Evolutionary conservation across 2,113 vertebrate genomes (phyloP), one percentile per base, ranked within the genome.

Genomic region (Gallinago paraguaiae): DNA sequence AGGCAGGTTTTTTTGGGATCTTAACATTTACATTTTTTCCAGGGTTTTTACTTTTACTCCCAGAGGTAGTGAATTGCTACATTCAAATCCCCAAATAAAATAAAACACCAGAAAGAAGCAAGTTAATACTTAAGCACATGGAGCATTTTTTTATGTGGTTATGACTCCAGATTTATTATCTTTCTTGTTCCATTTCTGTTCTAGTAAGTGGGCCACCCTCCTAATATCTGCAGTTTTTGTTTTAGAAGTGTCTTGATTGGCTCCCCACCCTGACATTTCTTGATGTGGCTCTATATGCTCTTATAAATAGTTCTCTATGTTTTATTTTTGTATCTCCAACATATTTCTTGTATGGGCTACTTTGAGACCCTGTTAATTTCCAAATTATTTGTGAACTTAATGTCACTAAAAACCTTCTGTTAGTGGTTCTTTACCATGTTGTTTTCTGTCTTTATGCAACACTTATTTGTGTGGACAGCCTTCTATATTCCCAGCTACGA

Each of bases 391-490:
- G 13, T 15, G 7, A 56, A 75, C 12, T 89, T 53, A 33, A 51
- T 18, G 19, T 51, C 3, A 31, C 45, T 7, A 18, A 82, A 61
- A 61, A 33, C 51, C 23, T 61, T 77, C 9, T 53, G 12, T 54
- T 89, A 39, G 16, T 31, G 1, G 7, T 59, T 43, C 24, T 75
- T 88, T 64, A n/a, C 33, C 13, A n/a, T 5, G 1, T 77, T 77
- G 4, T 78, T 86, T 89, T 74, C n/a, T 37, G 16, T 64, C 39
- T 77, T 54, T 37, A 18, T 35, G 37, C 9, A 37, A 69, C 35
- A 13, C 9, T 8, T 3, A 5, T 68, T 64, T 81, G 28, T 0
- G 0, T 35, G n/a, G 72, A 54, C 12, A 39, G 6, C 33, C 31
- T 54, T 67, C 18, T 64, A 16, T 20, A 13, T 82, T 85, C 10